These are phyloP conservation scores for Clarias gariepinus DNA, from an alignment of 2,113 vertebrate species.

Conservation along the genomic window DNA sequence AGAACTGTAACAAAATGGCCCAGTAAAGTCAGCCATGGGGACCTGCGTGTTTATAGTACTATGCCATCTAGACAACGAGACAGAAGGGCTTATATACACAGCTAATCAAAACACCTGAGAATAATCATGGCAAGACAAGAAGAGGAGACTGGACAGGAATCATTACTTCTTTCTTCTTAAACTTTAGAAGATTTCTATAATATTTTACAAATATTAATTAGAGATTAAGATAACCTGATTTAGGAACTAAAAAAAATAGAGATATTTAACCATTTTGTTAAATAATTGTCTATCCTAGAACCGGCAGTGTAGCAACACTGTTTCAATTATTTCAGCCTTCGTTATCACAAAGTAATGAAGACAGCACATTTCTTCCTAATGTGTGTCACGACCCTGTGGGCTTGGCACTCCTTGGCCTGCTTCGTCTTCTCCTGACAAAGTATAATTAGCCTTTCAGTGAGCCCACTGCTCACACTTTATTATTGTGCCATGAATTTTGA, in stretches of 20 bases:
- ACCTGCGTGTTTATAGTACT: too few species aligned
- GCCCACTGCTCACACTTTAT: conserved; percentile 29
- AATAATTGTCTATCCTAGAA: not conserved
- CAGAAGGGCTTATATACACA: too few species aligned
- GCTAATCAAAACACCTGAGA: too few species aligned
- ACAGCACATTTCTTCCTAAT: conserved; percentile 5
- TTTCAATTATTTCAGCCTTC: conserved; percentile 1
- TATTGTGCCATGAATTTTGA: conserved; percentile 32
- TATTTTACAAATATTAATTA: not conserved
- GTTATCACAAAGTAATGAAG: conserved; percentile 10
- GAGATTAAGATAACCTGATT: not conserved
- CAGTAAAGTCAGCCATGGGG: too few species aligned
- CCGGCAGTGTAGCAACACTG: not conserved
- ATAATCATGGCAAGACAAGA: too few species aligned
- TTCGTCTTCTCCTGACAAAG: conserved; percentile 29
- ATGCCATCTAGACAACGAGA: too few species aligned
- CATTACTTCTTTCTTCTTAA: not conserved
- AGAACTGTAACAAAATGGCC: too few species aligned
- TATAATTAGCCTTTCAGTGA: conserved; percentile 42
- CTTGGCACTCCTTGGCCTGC: conserved; percentile 21
- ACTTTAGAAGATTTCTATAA: not conserved
- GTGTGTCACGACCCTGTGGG: conserved; percentile 17
- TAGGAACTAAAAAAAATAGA: too few species aligned
- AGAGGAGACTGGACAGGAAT: too few species aligned
- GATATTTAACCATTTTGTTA: too few species aligned